Conservation (phyloP, 2,113 vertebrate genomes). For the Tapirus terrestris region DNA sequence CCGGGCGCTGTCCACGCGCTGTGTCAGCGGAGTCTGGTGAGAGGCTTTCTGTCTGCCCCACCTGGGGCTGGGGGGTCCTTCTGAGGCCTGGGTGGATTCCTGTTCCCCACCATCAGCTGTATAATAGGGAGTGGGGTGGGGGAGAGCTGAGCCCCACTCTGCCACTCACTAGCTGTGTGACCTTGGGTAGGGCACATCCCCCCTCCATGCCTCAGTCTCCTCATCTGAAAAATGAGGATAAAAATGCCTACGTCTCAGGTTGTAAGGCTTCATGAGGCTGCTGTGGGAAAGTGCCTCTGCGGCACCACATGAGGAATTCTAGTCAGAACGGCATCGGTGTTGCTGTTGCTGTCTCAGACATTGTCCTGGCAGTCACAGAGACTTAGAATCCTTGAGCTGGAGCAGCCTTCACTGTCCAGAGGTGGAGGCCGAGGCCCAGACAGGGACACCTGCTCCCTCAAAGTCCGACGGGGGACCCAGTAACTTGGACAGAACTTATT, state of each 20-base stretch:
- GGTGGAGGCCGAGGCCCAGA: not conserved
- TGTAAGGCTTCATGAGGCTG: not conserved
- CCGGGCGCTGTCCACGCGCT: constrained; percentile 93
- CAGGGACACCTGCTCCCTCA: not conserved
- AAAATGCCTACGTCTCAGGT: not conserved
- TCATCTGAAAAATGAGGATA: not conserved
- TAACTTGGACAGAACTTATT: not conserved
- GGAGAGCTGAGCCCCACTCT: not conserved
- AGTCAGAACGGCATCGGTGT: rapidly evolving
- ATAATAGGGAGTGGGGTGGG: not conserved
- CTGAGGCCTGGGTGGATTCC: not conserved
- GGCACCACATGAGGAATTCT: not conserved
- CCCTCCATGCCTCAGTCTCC: not conserved
- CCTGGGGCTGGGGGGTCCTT: not conserved
- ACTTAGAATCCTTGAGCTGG: not conserved
- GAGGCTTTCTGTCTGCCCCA: constrained; percentile 53
- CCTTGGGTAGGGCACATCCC: not conserved
- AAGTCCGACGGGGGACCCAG: not conserved
- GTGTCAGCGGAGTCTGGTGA: constrained; percentile 96
- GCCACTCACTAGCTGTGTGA: not conserved
- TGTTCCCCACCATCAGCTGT: rapidly evolving
- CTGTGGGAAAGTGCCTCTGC: not conserved
- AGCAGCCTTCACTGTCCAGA: not conserved
- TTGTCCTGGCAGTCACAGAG: not conserved
- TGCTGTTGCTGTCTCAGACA: rapidly evolving